phyloP scores from a whole-genome alignment of 2,113 vertebrate genomes.

The Alaudala cheleensis region DNA sequence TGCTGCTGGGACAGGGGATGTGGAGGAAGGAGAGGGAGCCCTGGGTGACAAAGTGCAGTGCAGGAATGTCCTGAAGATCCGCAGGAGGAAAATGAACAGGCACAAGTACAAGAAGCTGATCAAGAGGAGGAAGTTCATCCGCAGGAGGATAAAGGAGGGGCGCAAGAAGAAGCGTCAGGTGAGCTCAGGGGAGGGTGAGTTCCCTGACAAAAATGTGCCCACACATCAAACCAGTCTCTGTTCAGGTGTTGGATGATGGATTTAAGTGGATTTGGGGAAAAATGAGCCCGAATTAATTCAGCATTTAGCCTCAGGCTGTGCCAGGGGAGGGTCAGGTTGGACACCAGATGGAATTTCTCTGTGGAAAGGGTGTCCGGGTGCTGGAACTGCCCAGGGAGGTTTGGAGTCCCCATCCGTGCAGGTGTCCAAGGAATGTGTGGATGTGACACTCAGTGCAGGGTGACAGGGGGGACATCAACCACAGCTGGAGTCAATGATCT shows the following conservation, averaged over 20 bases:
- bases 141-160: conserved; percentile 75
- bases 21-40: conserved; percentile 30
- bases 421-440: background rate
- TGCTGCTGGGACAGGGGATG: background rate
- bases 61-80: conserved; percentile 88
- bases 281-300: background rate
- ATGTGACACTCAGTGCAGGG: background rate
- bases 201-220: fast-evolving
- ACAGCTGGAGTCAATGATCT: background rate
- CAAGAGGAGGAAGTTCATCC: conserved; percentile 84
- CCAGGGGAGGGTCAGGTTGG: background rate
- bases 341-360: background rate
- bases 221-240: background rate
- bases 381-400: background rate
- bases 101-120: conserved; percentile 92
- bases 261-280: background rate
- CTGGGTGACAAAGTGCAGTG: conserved; percentile 26
- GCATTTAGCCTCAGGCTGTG: background rate
- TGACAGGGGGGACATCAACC: background rate
- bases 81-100: conserved; percentile 90
- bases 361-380: fast-evolving
- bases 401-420: background rate
- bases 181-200: background rate
- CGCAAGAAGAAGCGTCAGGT: conserved; percentile 82
- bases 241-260: fast-evolving